Base-by-base conservation (phyloP, 2,113 vertebrate genomes). In the Carassius carassius region DNA sequence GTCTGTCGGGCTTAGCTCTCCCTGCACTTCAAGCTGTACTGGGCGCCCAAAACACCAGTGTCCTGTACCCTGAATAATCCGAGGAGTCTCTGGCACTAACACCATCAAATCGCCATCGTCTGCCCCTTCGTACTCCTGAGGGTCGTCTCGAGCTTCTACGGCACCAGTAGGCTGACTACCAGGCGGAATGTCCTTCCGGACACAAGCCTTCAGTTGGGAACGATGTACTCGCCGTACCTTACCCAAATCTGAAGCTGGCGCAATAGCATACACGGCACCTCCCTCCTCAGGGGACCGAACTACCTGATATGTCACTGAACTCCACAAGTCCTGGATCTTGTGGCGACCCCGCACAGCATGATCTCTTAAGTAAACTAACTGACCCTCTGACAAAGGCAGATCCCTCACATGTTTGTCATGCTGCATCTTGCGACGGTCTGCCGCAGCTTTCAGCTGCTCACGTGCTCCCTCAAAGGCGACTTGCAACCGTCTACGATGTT, bases 311-410 rank as follows among this genome's bases (percentile, higher is more conserved):
- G 78, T 17, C 35, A 67, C 37, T 16, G 83, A 67, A 47, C 69
- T 69, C 70, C 82, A 88, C 3, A 65, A 13, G 37, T 88, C 79
- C 7, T 80, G 75, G 9, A 80, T 81, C 16, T 88, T 86, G 19
- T 73, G 49, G 9, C 75, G 80, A 3, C 84, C 84, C 8, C 76
- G 10, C 1, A 79, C 35, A 1, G 37, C 11, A 37, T 11, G 9
- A 13, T 80, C 65, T 16, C 47, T 14, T 3, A 86, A 21, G 16
- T 58, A 78, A 3, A 35, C 32, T 35, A 77, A 67, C 21, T 84
- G 73, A 11, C 85, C 84, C n/a, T 78, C 51, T 6, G 12, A 32
- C 23, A 83, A 51, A 4, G 29, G 75, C 10, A 13, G 0, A 16
- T 74, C 65, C 17, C 9, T 9, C 16, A 81, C 56, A 5, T 25